Percentiles rank a stretch among this genome's conserved stretches.
These are phyloP conservation scores for Prietella phreatophila DNA, from an alignment of 2,113 vertebrate genomes.

Conservation along the genomic window DNA sequence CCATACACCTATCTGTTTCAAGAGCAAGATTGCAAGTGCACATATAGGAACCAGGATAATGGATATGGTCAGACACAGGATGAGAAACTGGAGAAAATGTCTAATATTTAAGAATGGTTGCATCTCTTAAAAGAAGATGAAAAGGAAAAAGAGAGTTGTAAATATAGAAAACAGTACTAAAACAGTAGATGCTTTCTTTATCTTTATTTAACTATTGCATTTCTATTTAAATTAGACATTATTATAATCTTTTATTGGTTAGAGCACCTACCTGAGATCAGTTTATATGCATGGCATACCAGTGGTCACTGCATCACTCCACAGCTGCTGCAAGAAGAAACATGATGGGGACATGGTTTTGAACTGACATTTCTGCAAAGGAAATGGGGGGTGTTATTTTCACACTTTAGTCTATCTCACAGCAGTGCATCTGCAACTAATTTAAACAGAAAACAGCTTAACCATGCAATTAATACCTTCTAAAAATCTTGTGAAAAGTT, in stretches of 20 bases:
- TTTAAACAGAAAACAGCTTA: neutral
- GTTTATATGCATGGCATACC: neutral
- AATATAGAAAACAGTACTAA: neutral
- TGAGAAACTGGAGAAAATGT: neutral
- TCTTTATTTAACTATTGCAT: neutral
- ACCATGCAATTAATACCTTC: neutral
- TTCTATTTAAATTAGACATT: neutral
- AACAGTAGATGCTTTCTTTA: neutral
- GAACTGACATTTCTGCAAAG: neutral
- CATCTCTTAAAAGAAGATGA: neutral
- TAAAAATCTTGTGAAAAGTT: neutral
- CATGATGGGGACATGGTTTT: neutral
- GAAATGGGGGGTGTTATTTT: neutral
- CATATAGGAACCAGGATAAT: constrained; percentile 11
- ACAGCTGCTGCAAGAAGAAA: neutral
- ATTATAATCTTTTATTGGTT: neutral
- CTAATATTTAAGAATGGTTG: too few relatives aligned
- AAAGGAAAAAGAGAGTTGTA: neutral
- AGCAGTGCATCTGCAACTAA: neutral
- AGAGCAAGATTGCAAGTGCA: neutral
- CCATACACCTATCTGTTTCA: neutral
- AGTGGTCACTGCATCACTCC: neutral
- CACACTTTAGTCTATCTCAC: neutral
- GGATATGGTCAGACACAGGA: neutral
- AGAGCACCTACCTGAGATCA: neutral